These are phyloP conservation scores for Holcopasites calliopsidis DNA, from an alignment of 1,140 invertebrate genomes.

Conservation along the genomic window DNA sequence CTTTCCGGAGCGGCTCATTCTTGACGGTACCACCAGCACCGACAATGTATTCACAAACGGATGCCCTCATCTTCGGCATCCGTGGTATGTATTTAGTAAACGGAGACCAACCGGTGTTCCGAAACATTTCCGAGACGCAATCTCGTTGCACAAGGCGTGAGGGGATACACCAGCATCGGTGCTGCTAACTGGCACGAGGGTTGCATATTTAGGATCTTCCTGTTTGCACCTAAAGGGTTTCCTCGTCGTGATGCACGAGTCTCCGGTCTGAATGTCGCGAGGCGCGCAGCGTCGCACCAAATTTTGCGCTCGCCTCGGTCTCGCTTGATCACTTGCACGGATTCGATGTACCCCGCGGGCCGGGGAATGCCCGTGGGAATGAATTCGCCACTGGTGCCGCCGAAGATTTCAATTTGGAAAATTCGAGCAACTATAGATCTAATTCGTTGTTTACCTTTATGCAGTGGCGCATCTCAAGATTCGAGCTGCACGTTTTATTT, in stretches of 20 bases:
- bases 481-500: no score
- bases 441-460: no score
- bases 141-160: slow-evolving; percentile 35
- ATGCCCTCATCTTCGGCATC: slow-evolving; percentile 21
- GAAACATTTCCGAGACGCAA: slow-evolving; percentile 42
- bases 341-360: not conserved
- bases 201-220: slow-evolving; percentile 53
- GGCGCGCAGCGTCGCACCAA: not conserved
- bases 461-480: no score
- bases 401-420: no score
- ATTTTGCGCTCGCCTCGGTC: slow-evolving; percentile 32
- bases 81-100: slow-evolving; percentile 42
- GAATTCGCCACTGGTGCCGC: not conserved
- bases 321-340: slow-evolving; percentile 27
- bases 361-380: not conserved
- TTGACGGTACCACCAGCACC: not conserved
- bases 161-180: slow-evolving; percentile 4
- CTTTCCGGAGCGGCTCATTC: not conserved
- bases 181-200: slow-evolving; percentile 34
- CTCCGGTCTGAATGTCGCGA: slow-evolving; percentile 20
- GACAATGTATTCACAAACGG: slow-evolving; percentile 21
- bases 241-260: slow-evolving; percentile 28
- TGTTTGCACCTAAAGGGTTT: slow-evolving; percentile 48
- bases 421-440: no score
- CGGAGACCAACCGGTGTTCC: slow-evolving; percentile 8